Conservation (phyloP, 37 sponge, comb jelly and placozoan species). For the Diacarnus erythraeanus region DNA sequence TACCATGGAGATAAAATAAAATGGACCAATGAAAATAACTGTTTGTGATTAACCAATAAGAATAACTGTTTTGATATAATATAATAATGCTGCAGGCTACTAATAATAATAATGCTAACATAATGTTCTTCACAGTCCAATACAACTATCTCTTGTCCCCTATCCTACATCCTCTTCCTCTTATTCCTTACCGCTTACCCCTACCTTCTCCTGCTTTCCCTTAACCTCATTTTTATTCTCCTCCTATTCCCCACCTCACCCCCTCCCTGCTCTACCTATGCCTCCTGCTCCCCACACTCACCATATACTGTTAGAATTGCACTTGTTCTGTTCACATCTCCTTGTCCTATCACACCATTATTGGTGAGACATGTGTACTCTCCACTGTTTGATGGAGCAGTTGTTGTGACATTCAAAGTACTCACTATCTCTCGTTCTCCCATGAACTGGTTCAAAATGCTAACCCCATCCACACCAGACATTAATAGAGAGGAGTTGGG, state of each 20-base stretch:
- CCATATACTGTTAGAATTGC: not conserved
- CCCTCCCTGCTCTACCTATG: not conserved
- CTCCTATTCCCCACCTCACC: not conserved
- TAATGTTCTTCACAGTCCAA: no score
- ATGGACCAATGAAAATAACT: no score
- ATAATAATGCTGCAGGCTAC: no score
- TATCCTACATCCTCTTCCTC: no score
- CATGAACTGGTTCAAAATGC: not conserved
- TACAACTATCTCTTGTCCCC: no score
- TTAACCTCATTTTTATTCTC: no score
- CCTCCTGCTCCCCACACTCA: not conserved
- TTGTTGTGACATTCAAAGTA: slow-evolving; percentile 12
- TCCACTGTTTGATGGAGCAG: slow-evolving; percentile 31
- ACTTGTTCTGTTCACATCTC: not conserved
- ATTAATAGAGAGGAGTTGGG: not conserved
- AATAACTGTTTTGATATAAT: no score
- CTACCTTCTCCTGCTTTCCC: not conserved
- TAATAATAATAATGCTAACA: no score
- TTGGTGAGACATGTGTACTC: slow-evolving; percentile 55
- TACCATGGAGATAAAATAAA: no score
- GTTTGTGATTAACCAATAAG: no score
- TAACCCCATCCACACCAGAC: not conserved
- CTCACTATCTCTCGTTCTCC: slow-evolving; percentile 29
- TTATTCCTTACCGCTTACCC: not conserved
- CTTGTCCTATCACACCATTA: slow-evolving; percentile 28